Evolutionary conservation across 1,140 invertebrate species (phyloP).

Genomic region (Pristionchus pacificus): DNA sequence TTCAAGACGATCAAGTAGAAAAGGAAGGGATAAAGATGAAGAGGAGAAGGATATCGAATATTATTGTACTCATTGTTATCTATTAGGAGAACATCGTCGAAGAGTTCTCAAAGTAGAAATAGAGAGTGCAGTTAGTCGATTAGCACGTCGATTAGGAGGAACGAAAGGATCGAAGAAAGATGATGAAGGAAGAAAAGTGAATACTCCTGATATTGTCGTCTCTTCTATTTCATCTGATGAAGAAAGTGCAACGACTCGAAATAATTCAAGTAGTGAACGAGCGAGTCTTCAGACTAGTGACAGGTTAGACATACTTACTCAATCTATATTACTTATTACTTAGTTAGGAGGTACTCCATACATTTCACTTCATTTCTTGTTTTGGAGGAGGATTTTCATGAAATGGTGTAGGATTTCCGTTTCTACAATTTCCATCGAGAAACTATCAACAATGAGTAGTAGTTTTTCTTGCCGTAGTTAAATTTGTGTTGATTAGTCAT

Average conservation of each 20-base stretch:
- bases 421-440: neutral
- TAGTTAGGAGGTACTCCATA: neutral
- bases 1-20: constrained; percentile 11
- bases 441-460: neutral
- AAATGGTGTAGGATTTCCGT: neutral
- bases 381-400: neutral
- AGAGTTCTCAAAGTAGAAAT: constrained; percentile 46
- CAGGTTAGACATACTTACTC: constrained; percentile 23
- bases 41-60: constrained; percentile 5
- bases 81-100: constrained; percentile 40
- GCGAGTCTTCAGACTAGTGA: constrained; percentile 33
- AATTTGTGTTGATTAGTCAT: too few species aligned
- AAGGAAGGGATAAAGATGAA: neutral
- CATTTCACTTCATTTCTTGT: neutral
- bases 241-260: constrained; percentile 32
- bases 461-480: neutral
- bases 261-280: constrained; percentile 36
- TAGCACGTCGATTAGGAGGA: constrained; percentile 44
- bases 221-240: constrained; percentile 57
- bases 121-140: constrained; percentile 50
- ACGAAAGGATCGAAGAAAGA: constrained; percentile 16
- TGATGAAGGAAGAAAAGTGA: constrained; percentile 23
- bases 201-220: constrained; percentile 53
- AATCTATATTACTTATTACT: too few species aligned
- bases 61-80: constrained; percentile 42